Conservation (phyloP, 1,140 invertebrate species). For the Holcopasites calliopsidis region DNA sequence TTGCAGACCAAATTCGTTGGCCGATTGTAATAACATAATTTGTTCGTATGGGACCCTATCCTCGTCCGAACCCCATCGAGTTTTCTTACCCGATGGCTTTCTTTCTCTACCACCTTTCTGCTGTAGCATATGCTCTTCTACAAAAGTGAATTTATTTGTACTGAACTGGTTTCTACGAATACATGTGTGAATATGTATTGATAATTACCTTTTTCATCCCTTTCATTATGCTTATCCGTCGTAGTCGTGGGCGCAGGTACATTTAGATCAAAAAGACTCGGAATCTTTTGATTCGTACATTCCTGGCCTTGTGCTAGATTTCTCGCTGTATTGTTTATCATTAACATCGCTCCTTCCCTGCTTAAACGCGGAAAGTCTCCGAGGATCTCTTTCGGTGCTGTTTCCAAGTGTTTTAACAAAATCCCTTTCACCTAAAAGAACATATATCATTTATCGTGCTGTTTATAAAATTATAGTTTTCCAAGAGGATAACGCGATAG, state of each 20-base stretch:
- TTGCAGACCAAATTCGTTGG: constrained; percentile 71
- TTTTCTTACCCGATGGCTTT: constrained; percentile 75
- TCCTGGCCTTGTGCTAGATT: constrained; percentile 81
- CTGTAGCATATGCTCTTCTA: constrained; percentile 54
- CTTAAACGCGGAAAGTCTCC: constrained; percentile 91
- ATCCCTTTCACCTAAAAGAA: constrained; percentile 74
- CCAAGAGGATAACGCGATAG: not conserved
- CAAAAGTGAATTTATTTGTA: constrained; percentile 2
- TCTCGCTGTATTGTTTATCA: constrained; percentile 86
- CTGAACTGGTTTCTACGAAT: not conserved
- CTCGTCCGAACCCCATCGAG: constrained; percentile 78
- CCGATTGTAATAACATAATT: constrained; percentile 76
- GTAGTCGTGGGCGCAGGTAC: constrained; percentile 62
- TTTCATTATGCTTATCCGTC: constrained; percentile 62
- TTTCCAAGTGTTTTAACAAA: constrained; percentile 90
- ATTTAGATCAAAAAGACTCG: constrained; percentile 75
- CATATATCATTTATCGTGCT: not conserved
- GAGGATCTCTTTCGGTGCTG: constrained; percentile 93
- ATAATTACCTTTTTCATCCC: constrained; percentile 71
- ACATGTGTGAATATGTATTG: constrained; percentile 7
- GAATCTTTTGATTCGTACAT: constrained; percentile 71
- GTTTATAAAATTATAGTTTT: constrained; percentile 71
- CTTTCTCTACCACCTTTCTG: constrained; percentile 69
- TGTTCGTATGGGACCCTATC: constrained; percentile 77
- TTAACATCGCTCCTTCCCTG: constrained; percentile 86